A percentile compares a stretch with the other conserved stretches of the same genome.
Conservation (phyloP, 2,113 vertebrate genomes). For the Turnix velox region DNA sequence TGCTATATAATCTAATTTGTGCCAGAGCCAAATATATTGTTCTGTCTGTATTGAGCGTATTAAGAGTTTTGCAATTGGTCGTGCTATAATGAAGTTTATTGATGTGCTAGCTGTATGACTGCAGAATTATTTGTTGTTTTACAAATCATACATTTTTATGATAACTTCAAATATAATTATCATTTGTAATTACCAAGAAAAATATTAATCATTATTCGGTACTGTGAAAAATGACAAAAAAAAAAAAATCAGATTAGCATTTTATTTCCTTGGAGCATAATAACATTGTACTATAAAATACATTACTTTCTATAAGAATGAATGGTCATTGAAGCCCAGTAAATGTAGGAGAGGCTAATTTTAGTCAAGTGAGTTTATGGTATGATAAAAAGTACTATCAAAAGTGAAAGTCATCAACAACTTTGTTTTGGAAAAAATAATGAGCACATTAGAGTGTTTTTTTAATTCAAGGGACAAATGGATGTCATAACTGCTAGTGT, state of each 20-base stretch:
- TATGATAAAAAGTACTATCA: not conserved
- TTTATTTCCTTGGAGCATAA: constrained; percentile 1
- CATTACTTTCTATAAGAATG: not conserved
- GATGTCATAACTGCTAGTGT: not conserved
- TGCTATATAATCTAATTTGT: constrained; percentile 35
- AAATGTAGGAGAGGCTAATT: not conserved
- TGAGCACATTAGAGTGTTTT: not conserved
- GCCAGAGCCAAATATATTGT: constrained; percentile 15
- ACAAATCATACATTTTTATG: constrained; percentile 44
- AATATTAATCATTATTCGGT: constrained; percentile 38
- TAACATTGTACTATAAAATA: not conserved
- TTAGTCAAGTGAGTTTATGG: not conserved
- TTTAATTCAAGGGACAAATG: not conserved
- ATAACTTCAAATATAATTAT: constrained; percentile 35
- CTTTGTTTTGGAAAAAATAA: not conserved
- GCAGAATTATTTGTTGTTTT: constrained; percentile 44
- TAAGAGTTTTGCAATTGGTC: constrained; percentile 33
- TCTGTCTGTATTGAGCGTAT: constrained; percentile 34
- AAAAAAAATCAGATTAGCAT: not conserved
- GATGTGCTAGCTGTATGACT: not conserved
- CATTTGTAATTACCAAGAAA: constrained; percentile 53
- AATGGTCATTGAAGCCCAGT: not conserved
- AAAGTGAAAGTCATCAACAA: not conserved
- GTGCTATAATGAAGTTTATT: constrained; percentile 39
- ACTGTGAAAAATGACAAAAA: not conserved